These are phyloP conservation scores for Montipora capricornis DNA, from an alignment of 64 coral and sea anemone species.

Conservation along the genomic window DNA sequence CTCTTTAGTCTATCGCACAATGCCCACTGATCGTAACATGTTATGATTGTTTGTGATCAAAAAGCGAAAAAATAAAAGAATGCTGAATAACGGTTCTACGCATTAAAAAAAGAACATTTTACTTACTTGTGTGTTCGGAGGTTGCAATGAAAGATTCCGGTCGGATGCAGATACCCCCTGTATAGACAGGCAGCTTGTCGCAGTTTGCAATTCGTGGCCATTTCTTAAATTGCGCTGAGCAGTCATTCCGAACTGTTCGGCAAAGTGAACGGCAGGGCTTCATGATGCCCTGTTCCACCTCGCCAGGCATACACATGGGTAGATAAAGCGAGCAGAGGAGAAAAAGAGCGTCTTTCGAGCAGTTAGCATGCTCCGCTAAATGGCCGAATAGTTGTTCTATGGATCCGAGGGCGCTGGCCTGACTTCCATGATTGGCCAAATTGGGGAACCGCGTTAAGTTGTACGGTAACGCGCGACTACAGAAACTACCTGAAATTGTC, in stretches of 20 bases:
- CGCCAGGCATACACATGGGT: background rate
- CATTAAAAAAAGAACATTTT: background rate
- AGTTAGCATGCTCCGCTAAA: background rate
- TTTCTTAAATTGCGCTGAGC: background rate
- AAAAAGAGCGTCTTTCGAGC: conserved; percentile 33
- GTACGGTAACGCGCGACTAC: background rate
- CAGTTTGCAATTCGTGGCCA: background rate
- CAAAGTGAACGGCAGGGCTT: conserved; percentile 24
- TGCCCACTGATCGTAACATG: too few relatives aligned
- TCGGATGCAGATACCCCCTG: background rate
- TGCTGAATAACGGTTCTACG: too few relatives aligned
- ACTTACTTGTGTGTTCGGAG: conserved; percentile 5
- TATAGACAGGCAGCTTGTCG: background rate
- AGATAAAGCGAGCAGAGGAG: conserved; percentile 5
- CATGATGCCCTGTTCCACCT: background rate
- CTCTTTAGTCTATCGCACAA: too few relatives aligned
- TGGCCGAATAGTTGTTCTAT: background rate
- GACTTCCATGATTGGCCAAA: background rate
- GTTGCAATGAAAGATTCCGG: background rate
- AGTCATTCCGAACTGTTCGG: background rate
- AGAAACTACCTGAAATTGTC: background rate
- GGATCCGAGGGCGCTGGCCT: background rate
- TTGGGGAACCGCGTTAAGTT: conserved; percentile 28
- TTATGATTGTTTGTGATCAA: background rate
- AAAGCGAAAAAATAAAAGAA: background rate